phyloP scores from a whole-genome alignment of 1,140 invertebrate genomes.

The Zaprionus nigranus region DNA sequence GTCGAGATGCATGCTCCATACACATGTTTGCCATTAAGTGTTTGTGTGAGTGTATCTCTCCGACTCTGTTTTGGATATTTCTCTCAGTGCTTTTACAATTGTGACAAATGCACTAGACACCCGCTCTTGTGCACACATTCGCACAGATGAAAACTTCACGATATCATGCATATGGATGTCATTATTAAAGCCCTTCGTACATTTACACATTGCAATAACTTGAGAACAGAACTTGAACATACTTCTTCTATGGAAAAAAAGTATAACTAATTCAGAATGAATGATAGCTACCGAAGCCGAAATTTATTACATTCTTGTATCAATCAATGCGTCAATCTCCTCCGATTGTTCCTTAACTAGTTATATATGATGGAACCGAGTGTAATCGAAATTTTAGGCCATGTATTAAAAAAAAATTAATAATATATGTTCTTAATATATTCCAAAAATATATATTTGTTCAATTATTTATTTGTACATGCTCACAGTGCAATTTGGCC shows the following conservation, averaged over 20 bases:
- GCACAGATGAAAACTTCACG: conserved; percentile 56
- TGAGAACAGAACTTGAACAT: conserved; percentile 19
- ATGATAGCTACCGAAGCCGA: too few species aligned
- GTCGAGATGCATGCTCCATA: conserved; percentile 22
- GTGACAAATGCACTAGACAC: conserved; percentile 70
- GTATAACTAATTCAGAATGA: not conserved
- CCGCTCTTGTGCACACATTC: conserved; percentile 16
- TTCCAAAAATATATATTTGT: too few species aligned
- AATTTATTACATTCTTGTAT: too few species aligned
- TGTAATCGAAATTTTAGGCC: too few species aligned
- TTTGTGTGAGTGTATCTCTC: conserved; percentile 5
- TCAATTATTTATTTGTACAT: too few species aligned
- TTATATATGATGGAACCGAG: too few species aligned
- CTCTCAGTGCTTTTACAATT: conserved; percentile 56
- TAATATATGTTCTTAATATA: too few species aligned
- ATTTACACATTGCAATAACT: too few species aligned
- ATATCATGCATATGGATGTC: conserved; percentile 77
- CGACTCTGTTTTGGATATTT: conserved; percentile 30
- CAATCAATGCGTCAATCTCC: too few species aligned
- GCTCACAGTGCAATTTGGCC: too few species aligned
- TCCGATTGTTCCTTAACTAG: too few species aligned
- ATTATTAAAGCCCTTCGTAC: conserved; percentile 75
- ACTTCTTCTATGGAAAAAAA: conserved; percentile 15
- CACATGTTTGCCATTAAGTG: conserved; percentile 64
- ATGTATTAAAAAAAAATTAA: too few species aligned